Conservation (phyloP, 2,113 vertebrate species). For the Motacilla tschutschensis region DNA sequence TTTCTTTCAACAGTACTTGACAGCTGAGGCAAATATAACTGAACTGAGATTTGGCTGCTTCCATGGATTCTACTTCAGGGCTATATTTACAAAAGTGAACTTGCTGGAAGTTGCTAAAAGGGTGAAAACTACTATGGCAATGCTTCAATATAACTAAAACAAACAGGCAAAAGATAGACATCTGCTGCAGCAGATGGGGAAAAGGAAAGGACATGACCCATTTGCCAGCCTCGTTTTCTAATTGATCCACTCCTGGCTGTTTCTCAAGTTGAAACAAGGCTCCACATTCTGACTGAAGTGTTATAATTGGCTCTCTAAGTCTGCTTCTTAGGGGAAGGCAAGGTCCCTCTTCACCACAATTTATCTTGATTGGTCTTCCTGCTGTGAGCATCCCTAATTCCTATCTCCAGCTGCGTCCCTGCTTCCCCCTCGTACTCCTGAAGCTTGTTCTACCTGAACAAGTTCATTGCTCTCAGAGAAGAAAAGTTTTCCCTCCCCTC, state of each 20-base stretch:
- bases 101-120: not conserved
- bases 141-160: not conserved
- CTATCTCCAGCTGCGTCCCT: not conserved
- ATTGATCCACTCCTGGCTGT: not conserved
- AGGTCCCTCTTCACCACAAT: not conserved
- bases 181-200: not conserved
- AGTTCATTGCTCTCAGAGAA: not conserved
- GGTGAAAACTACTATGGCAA: not conserved
- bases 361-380: not conserved
- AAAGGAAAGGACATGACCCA: not conserved
- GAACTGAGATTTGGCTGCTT: not conserved
- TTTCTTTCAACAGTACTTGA: not conserved
- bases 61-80: not conserved
- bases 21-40: not conserved
- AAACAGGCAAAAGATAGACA: not conserved
- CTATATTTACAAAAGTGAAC: not conserved
- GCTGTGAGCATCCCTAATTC: not conserved
- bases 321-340: not conserved
- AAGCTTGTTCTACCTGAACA: not conserved
- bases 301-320: not conserved
- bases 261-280: not conserved
- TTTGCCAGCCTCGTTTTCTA: not conserved
- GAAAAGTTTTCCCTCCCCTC: not conserved
- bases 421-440: not conserved
- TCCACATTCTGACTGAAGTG: not conserved